These are phyloP conservation scores for Leptodactylus fuscus DNA, from an alignment of 2,113 vertebrate genomes.

Conservation along the genomic window DNA sequence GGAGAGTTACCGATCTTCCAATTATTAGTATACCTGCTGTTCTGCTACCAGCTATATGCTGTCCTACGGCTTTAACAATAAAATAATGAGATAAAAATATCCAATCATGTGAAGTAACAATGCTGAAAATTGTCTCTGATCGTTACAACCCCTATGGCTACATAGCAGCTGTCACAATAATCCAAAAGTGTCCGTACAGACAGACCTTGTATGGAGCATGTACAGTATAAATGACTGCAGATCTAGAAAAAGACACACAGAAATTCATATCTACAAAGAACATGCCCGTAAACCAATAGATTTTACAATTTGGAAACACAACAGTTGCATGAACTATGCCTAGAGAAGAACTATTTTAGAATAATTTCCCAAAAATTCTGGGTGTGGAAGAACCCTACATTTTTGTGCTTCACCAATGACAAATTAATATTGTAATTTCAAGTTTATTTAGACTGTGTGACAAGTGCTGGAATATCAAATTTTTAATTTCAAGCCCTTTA, in stretches of 20 bases:
- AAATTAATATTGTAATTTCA: too few relatives aligned
- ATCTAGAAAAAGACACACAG: background rate
- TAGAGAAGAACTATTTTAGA: too few relatives aligned
- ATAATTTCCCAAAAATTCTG: too few relatives aligned
- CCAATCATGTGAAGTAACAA: background rate
- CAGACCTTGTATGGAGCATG: background rate
- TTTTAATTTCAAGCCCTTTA: too few relatives aligned
- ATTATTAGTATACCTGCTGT: conserved; percentile 30
- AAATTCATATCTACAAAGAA: too few relatives aligned
- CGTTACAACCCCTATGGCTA: background rate
- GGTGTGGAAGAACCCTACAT: too few relatives aligned
- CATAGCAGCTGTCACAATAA: background rate
- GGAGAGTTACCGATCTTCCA: background rate
- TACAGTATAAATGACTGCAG: background rate
- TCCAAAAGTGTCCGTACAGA: background rate
- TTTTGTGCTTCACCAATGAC: too few relatives aligned
- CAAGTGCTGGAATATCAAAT: too few relatives aligned
- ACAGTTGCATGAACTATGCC: too few relatives aligned
- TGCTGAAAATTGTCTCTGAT: background rate
- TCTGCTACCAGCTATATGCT: background rate
- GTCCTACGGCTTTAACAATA: background rate
- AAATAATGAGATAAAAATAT: conserved; percentile 3
- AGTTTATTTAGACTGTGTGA: too few relatives aligned
- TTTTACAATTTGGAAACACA: too few relatives aligned
- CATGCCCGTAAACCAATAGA: too few relatives aligned